Conservation (phyloP, 2,113 vertebrate genomes). For the Nycticorax nycticorax region DNA sequence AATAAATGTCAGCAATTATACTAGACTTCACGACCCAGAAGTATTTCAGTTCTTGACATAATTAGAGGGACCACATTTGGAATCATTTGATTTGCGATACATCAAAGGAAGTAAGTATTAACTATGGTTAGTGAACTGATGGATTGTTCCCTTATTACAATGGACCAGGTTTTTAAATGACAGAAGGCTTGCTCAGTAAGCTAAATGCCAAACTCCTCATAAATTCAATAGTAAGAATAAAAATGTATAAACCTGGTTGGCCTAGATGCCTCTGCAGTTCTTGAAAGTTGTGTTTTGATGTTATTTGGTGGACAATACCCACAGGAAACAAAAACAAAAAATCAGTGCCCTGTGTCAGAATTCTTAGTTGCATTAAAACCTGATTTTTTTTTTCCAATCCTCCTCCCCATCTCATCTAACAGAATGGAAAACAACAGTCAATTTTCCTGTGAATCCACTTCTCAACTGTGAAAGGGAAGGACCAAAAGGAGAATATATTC, state of each 20-base stretch:
- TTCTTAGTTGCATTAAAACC: neutral
- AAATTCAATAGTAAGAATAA: neutral
- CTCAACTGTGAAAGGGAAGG: neutral
- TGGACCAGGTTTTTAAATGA: neutral
- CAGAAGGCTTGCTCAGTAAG: neutral
- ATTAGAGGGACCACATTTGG: neutral
- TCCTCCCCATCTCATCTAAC: neutral
- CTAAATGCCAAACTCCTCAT: neutral
- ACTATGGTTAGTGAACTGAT: neutral
- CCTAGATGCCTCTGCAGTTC: neutral
- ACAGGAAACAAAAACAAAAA: neutral
- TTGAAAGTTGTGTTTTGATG: neutral
- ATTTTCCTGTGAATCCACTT: neutral
- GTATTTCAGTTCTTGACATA: neutral
- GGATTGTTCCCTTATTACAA: neutral
- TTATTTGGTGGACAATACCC: neutral
- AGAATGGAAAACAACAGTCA: neutral
- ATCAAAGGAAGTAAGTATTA: conserved; percentile 2
- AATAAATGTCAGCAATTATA: neutral
- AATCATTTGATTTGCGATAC: neutral
- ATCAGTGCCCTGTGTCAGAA: neutral
- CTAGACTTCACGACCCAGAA: neutral
- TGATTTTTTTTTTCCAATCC: neutral
- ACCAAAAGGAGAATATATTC: neutral
- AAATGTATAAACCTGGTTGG: neutral